phyloP scores from a whole-genome alignment of 2,797 vertebrate species.

The Otus scops region DNA sequence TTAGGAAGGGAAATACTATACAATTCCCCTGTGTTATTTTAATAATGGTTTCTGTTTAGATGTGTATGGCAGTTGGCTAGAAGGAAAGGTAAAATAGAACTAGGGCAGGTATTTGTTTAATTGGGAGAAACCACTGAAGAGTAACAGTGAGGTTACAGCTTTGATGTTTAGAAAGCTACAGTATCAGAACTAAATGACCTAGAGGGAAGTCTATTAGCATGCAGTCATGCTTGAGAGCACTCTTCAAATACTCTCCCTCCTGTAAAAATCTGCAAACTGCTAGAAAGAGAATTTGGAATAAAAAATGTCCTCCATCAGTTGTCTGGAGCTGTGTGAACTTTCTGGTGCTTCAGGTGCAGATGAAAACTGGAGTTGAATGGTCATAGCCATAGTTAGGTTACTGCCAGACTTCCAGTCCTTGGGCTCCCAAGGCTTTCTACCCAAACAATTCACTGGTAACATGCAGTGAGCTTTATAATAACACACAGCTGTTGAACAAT shows the following conservation, averaged over 20 bases:
- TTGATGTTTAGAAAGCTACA: neutral
- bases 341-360: neutral
- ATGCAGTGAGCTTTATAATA: neutral
- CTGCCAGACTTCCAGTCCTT: neutral
- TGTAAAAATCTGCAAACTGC: neutral
- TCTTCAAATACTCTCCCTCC: neutral
- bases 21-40: neutral
- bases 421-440: neutral
- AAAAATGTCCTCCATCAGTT: neutral
- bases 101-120: neutral
- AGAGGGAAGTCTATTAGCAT: neutral
- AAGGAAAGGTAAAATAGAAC: neutral
- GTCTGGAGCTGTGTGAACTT: neutral
- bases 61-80: neutral
- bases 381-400: neutral
- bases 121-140: neutral
- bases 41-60: neutral
- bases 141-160: neutral
- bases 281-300: neutral
- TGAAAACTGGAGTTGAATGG: neutral
- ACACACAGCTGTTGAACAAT: neutral
- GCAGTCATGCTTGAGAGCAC: neutral
- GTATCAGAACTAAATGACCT: neutral
- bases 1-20: neutral
- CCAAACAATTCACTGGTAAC: neutral